These are phyloP conservation scores for Tragopan temminckii DNA, from an alignment of 2,797 vertebrate species.

Conservation along the genomic window DNA sequence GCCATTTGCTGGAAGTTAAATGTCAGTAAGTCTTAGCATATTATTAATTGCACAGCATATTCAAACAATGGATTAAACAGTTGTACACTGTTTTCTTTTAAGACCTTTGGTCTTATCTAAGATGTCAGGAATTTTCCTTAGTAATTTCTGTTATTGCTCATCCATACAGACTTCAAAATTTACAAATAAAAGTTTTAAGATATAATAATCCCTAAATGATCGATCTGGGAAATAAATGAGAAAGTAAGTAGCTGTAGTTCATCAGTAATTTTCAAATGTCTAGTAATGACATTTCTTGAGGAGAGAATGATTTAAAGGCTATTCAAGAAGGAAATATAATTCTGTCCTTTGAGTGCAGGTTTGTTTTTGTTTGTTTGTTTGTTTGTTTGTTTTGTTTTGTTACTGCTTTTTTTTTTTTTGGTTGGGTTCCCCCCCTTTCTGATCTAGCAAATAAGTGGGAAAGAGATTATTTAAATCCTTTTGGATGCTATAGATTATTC, in stretches of 20 bases:
- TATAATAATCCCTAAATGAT: neutral
- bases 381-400: neutral
- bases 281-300: neutral
- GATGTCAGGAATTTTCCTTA: neutral
- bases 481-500: neutral
- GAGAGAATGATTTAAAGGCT: neutral
- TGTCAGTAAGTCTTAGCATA: neutral
- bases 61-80: neutral
- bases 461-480: neutral
- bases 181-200: neutral
- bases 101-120: neutral
- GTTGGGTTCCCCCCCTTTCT: accelerated
- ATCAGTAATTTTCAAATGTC: neutral
- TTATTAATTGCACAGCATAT: neutral
- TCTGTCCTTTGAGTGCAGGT: neutral
- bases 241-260: neutral
- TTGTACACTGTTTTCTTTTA: neutral
- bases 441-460: neutral
- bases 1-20: neutral
- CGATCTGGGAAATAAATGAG: neutral
- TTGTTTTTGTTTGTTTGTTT: neutral
- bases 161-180: neutral
- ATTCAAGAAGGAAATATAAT: neutral
- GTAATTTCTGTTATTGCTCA: neutral
- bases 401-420: neutral